Percentiles rank a stretch among this genome's conserved stretches.
These are phyloP conservation scores for Pagrus major DNA, from an alignment of 2,113 vertebrate species.

Conservation along the genomic window DNA sequence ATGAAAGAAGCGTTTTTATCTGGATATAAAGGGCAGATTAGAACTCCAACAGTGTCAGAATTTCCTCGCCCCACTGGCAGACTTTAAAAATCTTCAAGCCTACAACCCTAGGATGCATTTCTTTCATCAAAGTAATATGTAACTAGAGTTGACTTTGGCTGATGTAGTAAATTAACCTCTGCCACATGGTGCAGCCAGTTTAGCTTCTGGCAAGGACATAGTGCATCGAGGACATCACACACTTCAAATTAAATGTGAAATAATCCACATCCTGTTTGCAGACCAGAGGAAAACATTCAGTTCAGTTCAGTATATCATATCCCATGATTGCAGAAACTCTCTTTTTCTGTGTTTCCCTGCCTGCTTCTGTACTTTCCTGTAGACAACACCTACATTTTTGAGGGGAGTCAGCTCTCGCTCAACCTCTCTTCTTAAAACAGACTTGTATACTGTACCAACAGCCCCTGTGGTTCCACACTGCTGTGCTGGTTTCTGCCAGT, in stretches of 20 bases:
- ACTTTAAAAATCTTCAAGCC: background rate
- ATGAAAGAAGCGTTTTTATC: background rate
- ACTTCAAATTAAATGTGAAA: constrained; percentile 7
- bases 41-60: background rate
- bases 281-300: constrained; percentile 6
- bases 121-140: background rate
- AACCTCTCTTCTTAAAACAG: constrained; percentile 9
- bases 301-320: background rate
- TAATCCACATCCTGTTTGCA: constrained; percentile 2
- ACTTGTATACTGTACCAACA: background rate
- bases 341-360: background rate
- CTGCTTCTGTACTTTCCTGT: background rate
- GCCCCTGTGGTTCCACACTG: constrained; percentile 8
- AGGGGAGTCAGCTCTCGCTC: background rate
- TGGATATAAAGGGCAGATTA: background rate
- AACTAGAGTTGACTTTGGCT: background rate
- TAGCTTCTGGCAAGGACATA: constrained; percentile 34
- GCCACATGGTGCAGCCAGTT: background rate
- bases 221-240: constrained; percentile 45
- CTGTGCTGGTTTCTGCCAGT: background rate
- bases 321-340: background rate
- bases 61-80: background rate
- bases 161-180: constrained; percentile 1
- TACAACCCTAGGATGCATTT: background rate
- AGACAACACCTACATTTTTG: background rate